Evolutionary conservation across 2,113 vertebrate species (phyloP), one percentile per base, ranked within the genome.

Genomic region (Pseudorasbora parva): DNA sequence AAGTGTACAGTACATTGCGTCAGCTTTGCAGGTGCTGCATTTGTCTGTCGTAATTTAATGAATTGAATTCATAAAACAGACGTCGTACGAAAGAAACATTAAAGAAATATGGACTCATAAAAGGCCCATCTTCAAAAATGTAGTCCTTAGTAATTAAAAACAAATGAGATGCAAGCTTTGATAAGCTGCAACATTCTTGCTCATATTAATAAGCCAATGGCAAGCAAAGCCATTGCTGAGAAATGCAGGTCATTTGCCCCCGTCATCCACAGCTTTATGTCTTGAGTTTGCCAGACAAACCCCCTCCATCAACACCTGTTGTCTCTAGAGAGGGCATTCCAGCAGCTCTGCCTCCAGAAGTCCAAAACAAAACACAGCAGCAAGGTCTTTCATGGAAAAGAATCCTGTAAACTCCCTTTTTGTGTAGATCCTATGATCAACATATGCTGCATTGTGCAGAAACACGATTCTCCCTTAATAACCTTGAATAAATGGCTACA

Each of bases 291-390:
- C 87, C 87, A 88, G 89, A 87, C 91, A 89, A 92, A 91, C 90
- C 86, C 80, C 88, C 91, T 94, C 93, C 88, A 87, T 94, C 92
- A 91, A 89, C 92, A 86, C 92, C 89, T 86, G 87, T 87, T 83
- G 90, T 92, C 92, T 81, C 91, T 81, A 68, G 89, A 86, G 82
- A 91, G 82, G 75, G 82, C 88, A 69, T 86, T 90, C 91, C 89
- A 92, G 91, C 90, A 91, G 85, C 88, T 91, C 90, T 88, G 86
- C 87, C 87, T 89, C 86, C 82, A 77, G 85, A 88, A 83, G 74
- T 83, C 87, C 87, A 87, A 87, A 87, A 87, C 85, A 88, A 85
- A 77, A 25, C 57, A 56, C 82, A 64, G 59, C 85, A 81, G 77
- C 76, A 87, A 77, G 74, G 82, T 69, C 79, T 77, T 69, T 68